phyloP scores from a whole-genome alignment of 2,113 vertebrate species.

The Melanotaenia duboulayi region DNA sequence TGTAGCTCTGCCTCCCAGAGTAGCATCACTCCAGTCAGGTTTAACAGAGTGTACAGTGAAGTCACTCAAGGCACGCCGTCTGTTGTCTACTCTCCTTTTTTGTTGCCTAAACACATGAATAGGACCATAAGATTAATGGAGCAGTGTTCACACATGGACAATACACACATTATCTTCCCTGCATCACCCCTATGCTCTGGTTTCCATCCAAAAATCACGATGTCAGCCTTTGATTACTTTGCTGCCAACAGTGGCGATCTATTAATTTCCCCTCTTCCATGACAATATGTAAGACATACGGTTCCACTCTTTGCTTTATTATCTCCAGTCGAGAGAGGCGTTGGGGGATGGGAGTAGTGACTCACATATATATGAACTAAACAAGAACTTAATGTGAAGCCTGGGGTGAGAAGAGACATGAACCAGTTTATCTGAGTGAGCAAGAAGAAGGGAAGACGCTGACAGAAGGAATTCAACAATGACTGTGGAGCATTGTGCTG shows the following conservation, averaged over 20 bases:
- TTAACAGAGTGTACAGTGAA: slow-evolving; percentile 79
- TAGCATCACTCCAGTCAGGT: slow-evolving; percentile 68
- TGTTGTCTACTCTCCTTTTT: slow-evolving; percentile 31
- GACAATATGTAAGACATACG: slow-evolving; percentile 61
- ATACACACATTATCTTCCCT: slow-evolving; percentile 10
- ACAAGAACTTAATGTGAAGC: slow-evolving; percentile 56
- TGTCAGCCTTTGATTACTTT: slow-evolving; percentile 49
- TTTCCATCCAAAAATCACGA: slow-evolving; percentile 51
- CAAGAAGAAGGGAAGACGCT: slow-evolving; percentile 38
- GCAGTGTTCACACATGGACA: slow-evolving; percentile 26
- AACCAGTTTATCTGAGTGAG: slow-evolving; percentile 49
- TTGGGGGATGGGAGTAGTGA: slow-evolving; percentile 59
- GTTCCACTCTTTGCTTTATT: slow-evolving; percentile 51
- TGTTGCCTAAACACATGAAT: slow-evolving; percentile 50
- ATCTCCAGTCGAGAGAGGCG: slow-evolving; percentile 20
- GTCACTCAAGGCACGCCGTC: slow-evolving; percentile 69
- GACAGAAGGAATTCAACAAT: slow-evolving; percentile 4
- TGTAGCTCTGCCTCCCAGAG: slow-evolving; percentile 62
- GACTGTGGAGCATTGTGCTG: background rate
- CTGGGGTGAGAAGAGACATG: slow-evolving; percentile 57
- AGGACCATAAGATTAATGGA: slow-evolving; percentile 48
- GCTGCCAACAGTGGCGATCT: slow-evolving; percentile 26
- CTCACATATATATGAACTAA: slow-evolving; percentile 54
- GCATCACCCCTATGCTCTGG: slow-evolving; percentile 20
- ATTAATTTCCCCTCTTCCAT: slow-evolving; percentile 39